Evolutionary conservation across 2,113 vertebrate genomes (phyloP), one percentile per base, ranked within the genome.

Genomic region (Ictalurus furcatus): DNA sequence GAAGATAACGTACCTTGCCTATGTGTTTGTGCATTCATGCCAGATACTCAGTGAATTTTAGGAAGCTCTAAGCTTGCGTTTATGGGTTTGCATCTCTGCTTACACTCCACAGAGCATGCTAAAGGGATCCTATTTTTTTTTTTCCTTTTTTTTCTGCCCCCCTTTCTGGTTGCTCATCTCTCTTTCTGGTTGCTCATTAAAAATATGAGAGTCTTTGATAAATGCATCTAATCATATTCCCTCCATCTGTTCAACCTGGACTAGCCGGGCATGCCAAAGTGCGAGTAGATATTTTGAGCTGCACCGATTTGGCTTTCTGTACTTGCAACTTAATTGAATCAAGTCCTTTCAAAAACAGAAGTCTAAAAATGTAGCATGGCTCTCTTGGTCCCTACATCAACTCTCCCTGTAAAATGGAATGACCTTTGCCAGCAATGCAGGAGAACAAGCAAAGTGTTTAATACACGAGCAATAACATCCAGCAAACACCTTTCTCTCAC

Each of bases 141-240:
- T 56, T n/a, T n/a, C 0, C 1, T n/a, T 23, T 6, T 7, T 67
- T 30, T 14, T 16, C 1, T 58, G 52, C 6, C 52, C 52, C 78
- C 16, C 78, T 81, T 61, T 89, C 86, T 82, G 67, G 8, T 30
- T 81, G 44, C 85, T 73, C n/a, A 28, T 85, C 63, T 85, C 37
- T 34, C 34, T 88, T 78, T 87, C 88, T 69, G 81, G 80, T 65
- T 67, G 40, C 88, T 89, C 88, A 85, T 90, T 88, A 91, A 91
- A 85, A 67, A 71, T 69, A 61, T 44, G 83, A 54, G 52, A 78
- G 59, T 84, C 88, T 91, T 91, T 90, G 90, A 90, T 90, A 86
- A 86, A 88, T 79, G 86, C 69, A 19, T 91, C 79, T 90, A 86
- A 78, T 90, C 79, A 84, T 80, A 84, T 84, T 56, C 84, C 40